Evolutionary conservation across 2,888 invertebrate species (phyloP), one percentile per base, ranked within the genome.

Genomic region (Lycaena phlaeas): DNA sequence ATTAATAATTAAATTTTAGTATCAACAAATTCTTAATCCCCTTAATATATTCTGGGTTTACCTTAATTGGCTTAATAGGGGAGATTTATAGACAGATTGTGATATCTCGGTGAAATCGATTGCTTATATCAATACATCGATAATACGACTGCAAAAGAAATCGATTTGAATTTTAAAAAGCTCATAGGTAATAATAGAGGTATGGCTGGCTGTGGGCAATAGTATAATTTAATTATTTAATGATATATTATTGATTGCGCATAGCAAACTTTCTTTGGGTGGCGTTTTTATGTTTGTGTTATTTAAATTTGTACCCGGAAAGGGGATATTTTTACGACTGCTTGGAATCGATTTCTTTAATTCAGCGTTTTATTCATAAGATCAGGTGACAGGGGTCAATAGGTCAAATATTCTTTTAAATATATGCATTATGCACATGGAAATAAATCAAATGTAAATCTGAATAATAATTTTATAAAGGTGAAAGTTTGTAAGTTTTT

Each of bases 141-240:
- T 31, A 12, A 34, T 34, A 22, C 34, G 12, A 22, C 12, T 22
- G 34, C 34, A 34, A 17, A 34, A 34, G 18, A 34, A 34, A 34
- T 12, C 2, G 9, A 34, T 34, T 34, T 9, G 9, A 29, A 29
- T 29, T 9, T 22, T n/a, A 18, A 18, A 22, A 34, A 12, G 10
- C 18, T 18, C 4, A 18, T 31, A n/a, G n/a, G n/a, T n/a, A 31
- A 34, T 22, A 31, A 34, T 22, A 22, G 22, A 22, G 22, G 22
- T n/a, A 22, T 22, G 11, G 18, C 2, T 18, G 9, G 34, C 34
- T 34, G 10, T 4, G 2, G 18, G 34, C 34, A 12, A 11, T 31
- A 11, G 17, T 31, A 17, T 6, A 18, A 18, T 18, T 18, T 12
- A 28, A 12, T n/a, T n/a, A n/a, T 12, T 7, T 34, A 11, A 34